These are phyloP conservation scores for Emydocephalus ijimae DNA, from an alignment of 2,113 vertebrate species.

Conservation along the genomic window DNA sequence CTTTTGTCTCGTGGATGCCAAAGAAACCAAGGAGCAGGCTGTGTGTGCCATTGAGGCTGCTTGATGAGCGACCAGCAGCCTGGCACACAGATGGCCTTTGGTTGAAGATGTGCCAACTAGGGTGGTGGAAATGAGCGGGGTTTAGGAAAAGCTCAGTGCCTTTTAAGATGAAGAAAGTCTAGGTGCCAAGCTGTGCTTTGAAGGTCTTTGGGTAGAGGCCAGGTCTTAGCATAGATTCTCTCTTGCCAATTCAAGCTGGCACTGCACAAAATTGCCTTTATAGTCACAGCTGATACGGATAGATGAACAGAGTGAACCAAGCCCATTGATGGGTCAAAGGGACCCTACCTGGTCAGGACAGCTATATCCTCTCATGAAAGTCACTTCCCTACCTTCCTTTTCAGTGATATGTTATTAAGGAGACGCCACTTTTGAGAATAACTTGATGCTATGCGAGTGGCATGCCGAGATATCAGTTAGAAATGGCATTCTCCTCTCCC, in stretches of 20 bases:
- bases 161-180: constrained; percentile 20
- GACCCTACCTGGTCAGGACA: not conserved
- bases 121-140: not conserved
- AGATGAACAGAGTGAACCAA: no score
- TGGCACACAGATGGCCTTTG: not conserved
- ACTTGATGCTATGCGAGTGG: no score
- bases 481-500: not conserved
- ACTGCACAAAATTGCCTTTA: not conserved
- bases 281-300: not conserved
- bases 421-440: not conserved
- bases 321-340: not conserved
- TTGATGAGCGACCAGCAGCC: not conserved
- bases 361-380: rapidly evolving
- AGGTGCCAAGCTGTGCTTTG: not conserved
- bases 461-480: not conserved
- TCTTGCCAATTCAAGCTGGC: not conserved
- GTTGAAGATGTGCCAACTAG: not conserved
- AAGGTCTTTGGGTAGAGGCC: not conserved
- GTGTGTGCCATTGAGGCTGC: no score
- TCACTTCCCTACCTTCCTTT: no score
- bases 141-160: rapidly evolving
- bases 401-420: not conserved
- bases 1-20: not conserved
- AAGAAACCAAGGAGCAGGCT: not conserved
- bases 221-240: not conserved